Percentiles rank a stretch among this genome's conserved stretches.
phyloP scores from a whole-genome alignment of 2,797 vertebrate genomes.

The Apodemus agrarius region DNA sequence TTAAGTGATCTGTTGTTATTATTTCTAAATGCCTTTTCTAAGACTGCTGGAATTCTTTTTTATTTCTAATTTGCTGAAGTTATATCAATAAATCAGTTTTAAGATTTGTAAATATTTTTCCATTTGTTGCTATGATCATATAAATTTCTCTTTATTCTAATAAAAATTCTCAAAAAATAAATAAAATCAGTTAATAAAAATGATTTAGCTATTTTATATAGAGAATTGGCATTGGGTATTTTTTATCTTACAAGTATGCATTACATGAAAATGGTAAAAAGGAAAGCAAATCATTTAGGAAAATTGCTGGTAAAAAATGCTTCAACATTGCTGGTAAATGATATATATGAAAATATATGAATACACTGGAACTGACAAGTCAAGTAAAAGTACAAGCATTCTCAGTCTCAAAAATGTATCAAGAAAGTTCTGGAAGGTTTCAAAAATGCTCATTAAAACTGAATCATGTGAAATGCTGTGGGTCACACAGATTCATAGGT shows the following conservation, averaged over 20 bases:
- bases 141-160: neutral
- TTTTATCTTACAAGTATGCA: no score
- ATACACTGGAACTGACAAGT: neutral
- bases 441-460: constrained; percentile 56
- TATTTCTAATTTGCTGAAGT: constrained; percentile 29
- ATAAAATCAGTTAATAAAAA: no score
- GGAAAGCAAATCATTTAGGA: no score
- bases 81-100: constrained; percentile 24
- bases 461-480: constrained; percentile 32
- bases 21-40: constrained; percentile 35
- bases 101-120: constrained; percentile 39
- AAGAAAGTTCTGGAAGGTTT: constrained; percentile 12
- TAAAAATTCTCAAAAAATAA: no score
- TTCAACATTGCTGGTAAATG: no score
- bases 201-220: no score
- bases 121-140: neutral
- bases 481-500: neutral
- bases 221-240: no score
- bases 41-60: neutral
- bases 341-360: no score
- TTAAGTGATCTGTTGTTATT: neutral
- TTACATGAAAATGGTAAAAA: no score
- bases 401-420: neutral
- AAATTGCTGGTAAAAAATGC: no score
- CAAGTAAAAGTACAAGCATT: constrained; percentile 18